Evolutionary conservation across 2,888 invertebrate genomes (phyloP).

Genomic region (Rhingia rostrata): DNA sequence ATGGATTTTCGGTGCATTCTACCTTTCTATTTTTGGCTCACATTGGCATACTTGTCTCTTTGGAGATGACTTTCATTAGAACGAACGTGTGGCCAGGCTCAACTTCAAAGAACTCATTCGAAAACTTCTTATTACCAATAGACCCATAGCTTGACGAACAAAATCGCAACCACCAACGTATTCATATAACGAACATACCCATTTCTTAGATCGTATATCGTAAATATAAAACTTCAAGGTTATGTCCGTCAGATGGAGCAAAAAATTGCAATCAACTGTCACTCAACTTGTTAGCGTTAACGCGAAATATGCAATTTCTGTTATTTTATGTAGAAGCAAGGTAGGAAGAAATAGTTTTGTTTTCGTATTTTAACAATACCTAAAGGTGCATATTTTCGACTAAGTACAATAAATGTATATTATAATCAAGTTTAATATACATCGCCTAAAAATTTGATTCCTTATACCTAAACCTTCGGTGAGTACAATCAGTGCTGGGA

Average conservation of each 20-base stretch:
- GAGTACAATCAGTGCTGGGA: no score
- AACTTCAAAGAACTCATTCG: no score
- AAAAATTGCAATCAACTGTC: constrained; percentile 38
- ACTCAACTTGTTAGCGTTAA: constrained; percentile 32
- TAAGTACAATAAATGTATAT: constrained; percentile 16
- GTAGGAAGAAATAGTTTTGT: constrained; percentile 15
- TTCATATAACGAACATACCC: constrained; percentile 27
- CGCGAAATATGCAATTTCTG: constrained; percentile 43
- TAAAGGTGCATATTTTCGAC: constrained; percentile 13
- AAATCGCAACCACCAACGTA: not conserved
- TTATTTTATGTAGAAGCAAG: constrained; percentile 24
- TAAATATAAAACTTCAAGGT: constrained; percentile 52
- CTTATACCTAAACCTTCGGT: no score
- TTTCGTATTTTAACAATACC: constrained; percentile 41
- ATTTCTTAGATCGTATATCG: constrained; percentile 4
- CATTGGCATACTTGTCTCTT: no score
- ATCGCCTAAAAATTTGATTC: no score
- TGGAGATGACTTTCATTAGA: no score
- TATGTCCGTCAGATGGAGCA: constrained; percentile 45
- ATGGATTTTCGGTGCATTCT: no score
- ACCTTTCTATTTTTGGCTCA: no score
- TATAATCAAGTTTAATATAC: not conserved
- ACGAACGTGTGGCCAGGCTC: no score
- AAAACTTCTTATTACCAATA: no score
- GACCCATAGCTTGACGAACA: no score